A percentile compares a stretch with the other conserved stretches of the same genome.
Evolutionary conservation across 2,888 invertebrate genomes (phyloP).

Genomic region (Epistrophe eligans): DNA sequence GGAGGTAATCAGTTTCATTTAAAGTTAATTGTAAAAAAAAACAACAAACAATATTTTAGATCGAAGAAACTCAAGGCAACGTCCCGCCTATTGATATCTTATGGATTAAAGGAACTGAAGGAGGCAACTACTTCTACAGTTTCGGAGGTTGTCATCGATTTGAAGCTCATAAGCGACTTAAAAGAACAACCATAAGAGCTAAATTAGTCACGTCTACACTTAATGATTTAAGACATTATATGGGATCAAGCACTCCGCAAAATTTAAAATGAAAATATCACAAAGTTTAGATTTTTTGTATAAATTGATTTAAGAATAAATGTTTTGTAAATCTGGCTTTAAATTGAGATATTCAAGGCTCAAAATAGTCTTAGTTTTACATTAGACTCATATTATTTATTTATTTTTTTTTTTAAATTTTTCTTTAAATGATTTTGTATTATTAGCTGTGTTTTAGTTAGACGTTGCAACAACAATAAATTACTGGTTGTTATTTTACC

Average conservation of each 20-base stretch:
- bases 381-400: too few species aligned
- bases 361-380: too few species aligned
- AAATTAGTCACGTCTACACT: constrained; percentile 92
- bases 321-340: neutral
- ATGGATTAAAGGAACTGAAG: constrained; percentile 92
- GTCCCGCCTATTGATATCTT: constrained; percentile 94
- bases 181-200: constrained; percentile 88
- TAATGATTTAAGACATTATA: constrained; percentile 89
- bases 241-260: constrained; percentile 92
- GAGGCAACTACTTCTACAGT: constrained; percentile 94
- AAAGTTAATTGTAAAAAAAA: constrained; percentile 34
- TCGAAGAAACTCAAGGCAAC: constrained; percentile 85
- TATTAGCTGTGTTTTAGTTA: too few species aligned
- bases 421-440: too few species aligned
- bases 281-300: too few species aligned
- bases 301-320: too few species aligned
- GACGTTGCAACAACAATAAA: too few species aligned
- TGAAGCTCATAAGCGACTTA: constrained; percentile 90
- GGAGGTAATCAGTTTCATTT: constrained; percentile 83
- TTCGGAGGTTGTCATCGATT: constrained; percentile 96
- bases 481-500: too few species aligned
- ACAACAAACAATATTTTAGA: constrained; percentile 78
- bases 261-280: constrained; percentile 86
- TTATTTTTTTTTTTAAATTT: too few species aligned
- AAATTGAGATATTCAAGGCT: too few species aligned